Base-by-base conservation (phyloP, 2,113 vertebrate species). In the Malurus alboscapulatus region DNA sequence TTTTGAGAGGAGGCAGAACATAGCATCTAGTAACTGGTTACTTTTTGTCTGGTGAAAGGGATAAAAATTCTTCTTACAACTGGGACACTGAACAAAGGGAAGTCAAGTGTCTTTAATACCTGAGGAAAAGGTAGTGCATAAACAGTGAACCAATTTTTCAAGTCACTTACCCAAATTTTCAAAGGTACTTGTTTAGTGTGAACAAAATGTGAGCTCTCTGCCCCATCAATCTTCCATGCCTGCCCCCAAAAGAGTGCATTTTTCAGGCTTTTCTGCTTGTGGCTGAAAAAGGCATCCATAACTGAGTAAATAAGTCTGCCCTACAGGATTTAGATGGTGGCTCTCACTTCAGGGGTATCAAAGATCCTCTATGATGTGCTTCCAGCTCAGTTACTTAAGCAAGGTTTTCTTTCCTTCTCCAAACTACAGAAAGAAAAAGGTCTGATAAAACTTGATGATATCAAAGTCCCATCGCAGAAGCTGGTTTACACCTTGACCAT, bases 401-500 rank as follows among this genome's bases (percentile, higher is more conserved):
- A 87, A 74, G 17, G 6, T 22, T 69, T 67, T 67, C 67, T 88
- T 54, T 73, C 38, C 76, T 81, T 90, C 36, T 88, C 76, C 85
- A 86, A 84, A 87, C 84, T 84, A 26, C 92, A 98, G 98, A 98
- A 97, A 93, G 95, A 96, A 79, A 98, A 97, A 96, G 98, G 98
- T 38, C 61, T 95, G 78, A 97, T 94, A 58, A 96, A 92, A 85
- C 96, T 98, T 63, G 97, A 98, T 45, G 98, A 98, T 78, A 97
- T 96, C 94, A 98, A 97, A 88, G 85, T 97, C 48, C 98, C 98
- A 14, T 84, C 76, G 7, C 96, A 98, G 91, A 98, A 98, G 77
- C 54, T 98, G 96, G 94, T 98, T 86, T 99, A 99, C 95, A 99
- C 98, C 4, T 91, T 99, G 97, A 99, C 97, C 4, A 98, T 99